Conservation (phyloP, 2,797 vertebrate species). For the Bovichtus diacanthus region DNA sequence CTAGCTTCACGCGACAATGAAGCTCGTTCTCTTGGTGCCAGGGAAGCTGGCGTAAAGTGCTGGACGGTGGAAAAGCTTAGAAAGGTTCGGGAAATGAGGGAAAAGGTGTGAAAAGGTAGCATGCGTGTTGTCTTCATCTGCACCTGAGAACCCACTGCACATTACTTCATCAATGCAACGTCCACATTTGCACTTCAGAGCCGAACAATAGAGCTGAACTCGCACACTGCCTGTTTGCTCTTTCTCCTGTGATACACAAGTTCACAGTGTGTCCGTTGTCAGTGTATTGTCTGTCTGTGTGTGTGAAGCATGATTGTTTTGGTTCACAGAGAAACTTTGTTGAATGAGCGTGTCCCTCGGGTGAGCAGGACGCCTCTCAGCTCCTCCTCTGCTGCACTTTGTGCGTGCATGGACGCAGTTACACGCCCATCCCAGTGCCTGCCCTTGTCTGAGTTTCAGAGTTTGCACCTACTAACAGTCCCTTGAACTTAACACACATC, state of each 20-base stretch:
- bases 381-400: constrained; percentile 56
- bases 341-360: constrained; percentile 69
- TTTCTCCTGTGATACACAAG: constrained; percentile 22
- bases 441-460: constrained; percentile 57
- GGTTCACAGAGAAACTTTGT: constrained; percentile 68
- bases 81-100: neutral
- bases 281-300: constrained; percentile 76
- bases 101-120: neutral
- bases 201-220: constrained; percentile 14
- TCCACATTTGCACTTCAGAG: neutral
- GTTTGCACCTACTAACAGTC: constrained; percentile 67
- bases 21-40: neutral
- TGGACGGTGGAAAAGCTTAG: neutral
- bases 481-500: constrained; percentile 70
- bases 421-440: constrained; percentile 58
- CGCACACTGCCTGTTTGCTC: constrained; percentile 11
- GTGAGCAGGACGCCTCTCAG: constrained; percentile 50
- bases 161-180: constrained; percentile 23
- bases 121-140: constrained; percentile 24
- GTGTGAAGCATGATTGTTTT: constrained; percentile 77
- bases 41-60: neutral
- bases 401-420: constrained; percentile 63
- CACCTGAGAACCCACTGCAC: no score
- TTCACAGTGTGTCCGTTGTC: constrained; percentile 59
- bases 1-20: neutral